phyloP scores from a whole-genome alignment of 2,888 invertebrate genomes.

The Lingula anatina region DNA sequence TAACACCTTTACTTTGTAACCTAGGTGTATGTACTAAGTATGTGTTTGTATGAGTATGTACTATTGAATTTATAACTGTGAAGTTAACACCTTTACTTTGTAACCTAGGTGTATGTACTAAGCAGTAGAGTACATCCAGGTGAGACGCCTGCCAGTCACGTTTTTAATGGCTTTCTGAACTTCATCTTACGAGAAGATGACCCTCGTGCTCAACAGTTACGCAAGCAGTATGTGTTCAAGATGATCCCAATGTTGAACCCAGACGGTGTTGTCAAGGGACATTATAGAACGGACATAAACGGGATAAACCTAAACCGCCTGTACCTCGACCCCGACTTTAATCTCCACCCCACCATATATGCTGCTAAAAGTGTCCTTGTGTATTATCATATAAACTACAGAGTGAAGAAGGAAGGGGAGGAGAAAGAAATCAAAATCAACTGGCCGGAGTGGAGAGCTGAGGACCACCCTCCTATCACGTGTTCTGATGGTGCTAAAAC shows the following conservation, averaged over 20 bases:
- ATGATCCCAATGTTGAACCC: conserved; percentile 87
- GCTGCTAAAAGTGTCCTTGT: conserved; percentile 69
- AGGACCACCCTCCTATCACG: not conserved
- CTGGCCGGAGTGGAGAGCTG: not conserved
- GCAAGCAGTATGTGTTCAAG: conserved; percentile 73
- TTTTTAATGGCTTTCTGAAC: conserved; percentile 81
- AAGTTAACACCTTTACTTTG: too few relatives aligned
- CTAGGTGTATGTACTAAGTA: too few relatives aligned
- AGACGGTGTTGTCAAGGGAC: conserved; percentile 81
- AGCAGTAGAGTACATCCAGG: conserved; percentile 89
- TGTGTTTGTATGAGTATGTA: too few relatives aligned
- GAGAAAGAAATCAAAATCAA: not conserved
- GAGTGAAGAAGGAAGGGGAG: conserved; percentile 11
- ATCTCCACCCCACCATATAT: conserved; percentile 77
- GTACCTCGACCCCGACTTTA: conserved; percentile 72
- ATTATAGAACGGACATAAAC: conserved; percentile 69
- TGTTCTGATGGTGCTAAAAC: not conserved
- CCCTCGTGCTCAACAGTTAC: conserved; percentile 66
- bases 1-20: too few relatives aligned
- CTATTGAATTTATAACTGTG: too few relatives aligned
- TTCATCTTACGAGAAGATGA: conserved; percentile 69
- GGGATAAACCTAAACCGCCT: conserved; percentile 85
- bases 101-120: conserved; percentile 71
- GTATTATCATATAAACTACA: conserved; percentile 51
- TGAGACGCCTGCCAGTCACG: conserved; percentile 85